Evolutionary conservation across 2,797 vertebrate species (phyloP), one percentile per base, ranked within the genome.

Genomic region (Danio choprae): DNA sequence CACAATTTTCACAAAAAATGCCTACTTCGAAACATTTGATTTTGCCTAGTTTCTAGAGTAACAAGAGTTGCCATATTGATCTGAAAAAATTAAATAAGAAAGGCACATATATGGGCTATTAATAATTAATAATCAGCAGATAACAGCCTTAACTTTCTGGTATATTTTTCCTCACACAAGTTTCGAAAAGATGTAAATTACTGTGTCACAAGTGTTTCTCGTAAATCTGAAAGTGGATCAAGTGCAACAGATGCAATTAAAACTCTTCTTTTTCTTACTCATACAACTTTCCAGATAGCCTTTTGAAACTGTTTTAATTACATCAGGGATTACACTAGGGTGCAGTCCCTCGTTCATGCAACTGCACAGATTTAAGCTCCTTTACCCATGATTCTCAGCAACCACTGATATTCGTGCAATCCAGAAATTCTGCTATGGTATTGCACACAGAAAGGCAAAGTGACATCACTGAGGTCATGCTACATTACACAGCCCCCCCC

Each of bases 381-480:
- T 40, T 29, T 65, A 55, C 13, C 38, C 38, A 65, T 44, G 51
- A 55, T 65, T 44, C 18, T 20, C 50, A 22, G 60, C 62, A 76
- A 18, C 62, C 62, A 56, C 50, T 44, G 18, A 56, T 65, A 44
- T 65, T 36, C 10, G 7, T 55, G 29, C 50, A 40, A n/a, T 3
- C n/a, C 36, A 64, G 38, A 75, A 43, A 38, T 13, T 40, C 43
- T 38, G 38, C 7, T 41, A 56, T 2, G 6, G 48, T 76, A 65
- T 12, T 55, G n/a, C 15, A 6, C 62, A 67, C 50, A 55, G 55
- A 70, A 55, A 13, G 11, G 36, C 68, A 70, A 50, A 12, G 50
- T 70, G 50, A 55, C 68, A 41, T 70, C 36, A 70, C 68, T 55
- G n/a, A 16, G 41, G 48, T 38, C 67, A 51, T 69, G 48, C 22